Evolutionary conservation across 92 coral and sea anemone genomes (phyloP).

Genomic region (Desmophyllum pertusum): DNA sequence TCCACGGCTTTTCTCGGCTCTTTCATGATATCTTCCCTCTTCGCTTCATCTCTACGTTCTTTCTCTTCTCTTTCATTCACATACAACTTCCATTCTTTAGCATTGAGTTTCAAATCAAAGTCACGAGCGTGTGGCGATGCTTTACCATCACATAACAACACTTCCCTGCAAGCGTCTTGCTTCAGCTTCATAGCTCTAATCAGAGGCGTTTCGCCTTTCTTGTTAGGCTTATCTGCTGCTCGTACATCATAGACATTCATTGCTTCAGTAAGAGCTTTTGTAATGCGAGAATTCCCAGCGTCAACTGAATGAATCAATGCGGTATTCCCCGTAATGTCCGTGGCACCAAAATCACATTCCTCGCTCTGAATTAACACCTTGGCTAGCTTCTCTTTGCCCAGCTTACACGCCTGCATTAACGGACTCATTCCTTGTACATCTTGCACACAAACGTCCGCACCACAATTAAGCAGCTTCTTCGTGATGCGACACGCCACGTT

Average conservation of each 20-base stretch:
- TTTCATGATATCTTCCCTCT: neutral
- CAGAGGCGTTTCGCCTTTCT: conserved; percentile 72
- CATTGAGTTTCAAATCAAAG: conserved; percentile 60
- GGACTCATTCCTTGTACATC: conserved; percentile 65
- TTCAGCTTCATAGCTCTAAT: conserved; percentile 70
- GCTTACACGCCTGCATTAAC: conserved; percentile 73
- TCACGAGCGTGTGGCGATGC: conserved; percentile 80
- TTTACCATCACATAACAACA: conserved; percentile 57
- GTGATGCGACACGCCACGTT: conserved; percentile 54
- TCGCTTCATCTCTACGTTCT: neutral
- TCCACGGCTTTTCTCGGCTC: neutral
- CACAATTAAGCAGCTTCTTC: conserved; percentile 59
- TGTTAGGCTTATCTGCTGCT: conserved; percentile 68
- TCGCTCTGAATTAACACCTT: conserved; percentile 40
- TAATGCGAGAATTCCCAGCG: conserved; percentile 55
- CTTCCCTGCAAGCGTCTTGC: conserved; percentile 38
- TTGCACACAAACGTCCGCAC: conserved; percentile 54
- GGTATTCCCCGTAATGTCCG: conserved; percentile 66
- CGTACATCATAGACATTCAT: conserved; percentile 49
- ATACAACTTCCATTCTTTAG: conserved; percentile 49
- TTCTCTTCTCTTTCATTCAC: neutral
- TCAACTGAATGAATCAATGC: conserved; percentile 63
- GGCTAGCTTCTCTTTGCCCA: conserved; percentile 60
- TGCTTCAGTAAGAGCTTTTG: conserved; percentile 63
- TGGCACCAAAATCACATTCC: conserved; percentile 59